A percentile compares a stretch with the other conserved stretches of the same genome.
These are phyloP conservation scores for Chloropsis cyanopogon DNA, from an alignment of 2,113 vertebrate genomes.

Conservation along the genomic window DNA sequence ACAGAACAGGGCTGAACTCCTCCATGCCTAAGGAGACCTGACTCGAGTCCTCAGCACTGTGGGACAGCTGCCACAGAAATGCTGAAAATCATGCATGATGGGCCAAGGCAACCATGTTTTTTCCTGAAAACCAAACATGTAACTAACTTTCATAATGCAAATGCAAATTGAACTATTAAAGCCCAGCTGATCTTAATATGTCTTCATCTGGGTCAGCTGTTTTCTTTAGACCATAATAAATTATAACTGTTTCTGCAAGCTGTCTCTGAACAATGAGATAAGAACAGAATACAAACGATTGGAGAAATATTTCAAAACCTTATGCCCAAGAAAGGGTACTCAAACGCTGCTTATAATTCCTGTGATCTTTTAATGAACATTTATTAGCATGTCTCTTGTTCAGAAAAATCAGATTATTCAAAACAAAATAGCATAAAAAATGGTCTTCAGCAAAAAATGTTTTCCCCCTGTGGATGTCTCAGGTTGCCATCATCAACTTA, in stretches of 20 bases:
- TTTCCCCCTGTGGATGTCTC: background rate
- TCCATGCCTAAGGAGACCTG: background rate
- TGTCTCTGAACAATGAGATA: background rate
- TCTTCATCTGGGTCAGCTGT: background rate
- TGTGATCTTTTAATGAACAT: background rate
- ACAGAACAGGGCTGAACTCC: background rate
- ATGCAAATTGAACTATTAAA: background rate
- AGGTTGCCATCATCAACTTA: background rate
- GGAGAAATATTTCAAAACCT: background rate
- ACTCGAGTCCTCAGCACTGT: fast-evolving
- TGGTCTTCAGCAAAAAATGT: background rate
- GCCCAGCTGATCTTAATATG: background rate
- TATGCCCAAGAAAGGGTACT: background rate
- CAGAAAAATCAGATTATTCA: background rate
- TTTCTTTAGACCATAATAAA: background rate
- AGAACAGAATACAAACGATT: background rate
- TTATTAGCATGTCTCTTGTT: background rate
- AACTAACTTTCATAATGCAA: background rate
- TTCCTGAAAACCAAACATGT: background rate
- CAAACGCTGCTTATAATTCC: background rate
- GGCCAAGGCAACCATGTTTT: background rate
- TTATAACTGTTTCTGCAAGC: background rate
- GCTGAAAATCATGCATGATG: background rate
- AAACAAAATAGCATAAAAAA: background rate
- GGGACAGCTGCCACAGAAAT: background rate